phyloP scores from a whole-genome alignment of 2,888 invertebrate genomes.

The Aproaerema taeniolella region DNA sequence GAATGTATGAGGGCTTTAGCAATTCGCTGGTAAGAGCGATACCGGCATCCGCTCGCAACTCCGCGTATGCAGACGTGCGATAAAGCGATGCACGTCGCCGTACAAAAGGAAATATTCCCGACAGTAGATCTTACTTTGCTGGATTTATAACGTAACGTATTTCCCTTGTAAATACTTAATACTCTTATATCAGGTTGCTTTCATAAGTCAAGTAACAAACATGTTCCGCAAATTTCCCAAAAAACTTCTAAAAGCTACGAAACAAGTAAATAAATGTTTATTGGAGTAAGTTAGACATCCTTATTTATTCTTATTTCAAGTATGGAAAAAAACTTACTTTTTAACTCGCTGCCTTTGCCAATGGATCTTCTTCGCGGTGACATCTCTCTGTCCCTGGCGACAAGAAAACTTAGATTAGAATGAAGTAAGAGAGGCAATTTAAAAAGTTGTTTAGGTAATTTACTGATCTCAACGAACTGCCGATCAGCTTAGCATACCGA shows the following conservation, averaged over 20 bases:
- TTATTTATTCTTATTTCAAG: too few relatives aligned
- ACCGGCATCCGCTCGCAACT: slow-evolving; percentile 4
- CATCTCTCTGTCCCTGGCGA: slow-evolving; percentile 80
- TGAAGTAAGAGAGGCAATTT: slow-evolving; percentile 14
- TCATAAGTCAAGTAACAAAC: too few relatives aligned
- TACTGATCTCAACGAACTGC: too few relatives aligned
- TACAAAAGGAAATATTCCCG: slow-evolving; percentile 42
- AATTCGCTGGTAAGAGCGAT: slow-evolving; percentile 29
- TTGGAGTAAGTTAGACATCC: too few relatives aligned
- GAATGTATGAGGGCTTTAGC: slow-evolving; percentile 30
- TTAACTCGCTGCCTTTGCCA: slow-evolving; percentile 65
- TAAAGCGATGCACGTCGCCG: slow-evolving; percentile 40
- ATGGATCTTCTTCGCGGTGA: slow-evolving; percentile 78
- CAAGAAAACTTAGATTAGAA: slow-evolving; percentile 75
- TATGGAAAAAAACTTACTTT: slow-evolving; percentile 63
- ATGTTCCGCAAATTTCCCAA: too few relatives aligned
- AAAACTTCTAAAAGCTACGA: too few relatives aligned
- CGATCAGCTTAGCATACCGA: too few relatives aligned
- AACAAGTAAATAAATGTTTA: too few relatives aligned
- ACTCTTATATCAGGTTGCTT: too few relatives aligned
- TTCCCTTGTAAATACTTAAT: background rate
- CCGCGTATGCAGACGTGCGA: slow-evolving; percentile 34
- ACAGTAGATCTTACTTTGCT: slow-evolving; percentile 28
- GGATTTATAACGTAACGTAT: slow-evolving; percentile 22
- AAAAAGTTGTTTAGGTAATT: background rate